Evolutionary conservation across 2,113 vertebrate genomes (phyloP), one percentile per base, ranked within the genome.

Genomic region (Pandion haliaetus): DNA sequence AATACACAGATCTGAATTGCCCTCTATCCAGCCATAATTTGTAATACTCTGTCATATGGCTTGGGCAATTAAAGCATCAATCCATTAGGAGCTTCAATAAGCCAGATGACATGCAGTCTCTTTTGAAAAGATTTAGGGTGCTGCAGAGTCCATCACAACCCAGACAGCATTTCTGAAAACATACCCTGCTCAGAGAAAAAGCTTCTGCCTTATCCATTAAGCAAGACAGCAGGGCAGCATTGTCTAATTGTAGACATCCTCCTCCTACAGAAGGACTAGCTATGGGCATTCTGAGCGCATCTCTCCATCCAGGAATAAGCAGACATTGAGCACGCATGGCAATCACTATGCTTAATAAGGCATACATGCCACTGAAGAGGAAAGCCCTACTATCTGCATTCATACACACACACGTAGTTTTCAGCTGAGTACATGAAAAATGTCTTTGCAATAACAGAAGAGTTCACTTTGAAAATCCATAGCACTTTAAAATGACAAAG

Each of bases 51-150:
- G 59, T 44, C 91, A 34, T 5, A 14, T 2, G 26, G 57, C 87
- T 38, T 6, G 3, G 19, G 79, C 88, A 82, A 91, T 91, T 87
- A 67, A 61, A 63, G 90, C 66, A 42, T 26, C 49, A 15, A 70
- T 80, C 92, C 90, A 69, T 80, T 31, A 93, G 62, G 26, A 89
- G 72, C 94, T 89, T 83, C 88, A 62, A 23, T n/a, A 69, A 82
- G 58, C 34, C 81, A 36, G 45, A n/a, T 44, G 85, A 88, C 59
- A 65, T 5, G 28, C 49, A 69, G 66, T 2, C 71, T 72, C 82
- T 69, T 58, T 17, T 52, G 78, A 17, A 47, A 74, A 88, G 92
- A 88, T 61, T 86, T 9, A 71, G 57, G 90, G 71, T 73, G 90
- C 59, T 74, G 88, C 5, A 23, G 58, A 88, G 61, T 23, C 50